Conservation (phyloP, 2,113 vertebrate species). For the Cnemophilus loriae region DNA sequence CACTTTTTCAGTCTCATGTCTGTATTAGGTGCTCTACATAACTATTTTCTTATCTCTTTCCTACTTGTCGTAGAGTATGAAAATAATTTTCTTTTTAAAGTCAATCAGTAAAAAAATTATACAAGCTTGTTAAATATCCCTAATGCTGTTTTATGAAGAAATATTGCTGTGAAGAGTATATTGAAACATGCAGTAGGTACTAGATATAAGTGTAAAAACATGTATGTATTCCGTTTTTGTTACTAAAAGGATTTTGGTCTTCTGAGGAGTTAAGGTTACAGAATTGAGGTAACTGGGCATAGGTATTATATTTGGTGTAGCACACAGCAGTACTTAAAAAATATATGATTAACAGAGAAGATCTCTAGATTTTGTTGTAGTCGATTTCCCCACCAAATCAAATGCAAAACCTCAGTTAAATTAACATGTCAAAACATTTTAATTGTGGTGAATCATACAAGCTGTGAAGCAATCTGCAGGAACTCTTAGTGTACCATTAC, state of each 20-base stretch:
- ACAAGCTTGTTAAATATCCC: background rate
- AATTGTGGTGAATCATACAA: background rate
- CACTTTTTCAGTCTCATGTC: background rate
- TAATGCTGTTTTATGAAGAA: background rate
- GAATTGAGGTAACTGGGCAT: background rate
- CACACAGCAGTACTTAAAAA: background rate
- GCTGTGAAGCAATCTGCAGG: background rate
- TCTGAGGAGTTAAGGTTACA: background rate
- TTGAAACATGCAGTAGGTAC: background rate
- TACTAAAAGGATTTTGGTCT: background rate
- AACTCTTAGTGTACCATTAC: background rate
- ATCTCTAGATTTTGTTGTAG: background rate
- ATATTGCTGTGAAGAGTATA: background rate
- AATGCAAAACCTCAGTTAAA: background rate
- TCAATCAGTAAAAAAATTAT: background rate
- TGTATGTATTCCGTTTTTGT: background rate
- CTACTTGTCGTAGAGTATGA: background rate
- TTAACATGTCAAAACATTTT: background rate
- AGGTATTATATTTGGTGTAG: background rate
- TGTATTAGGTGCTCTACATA: background rate
- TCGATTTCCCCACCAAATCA: background rate
- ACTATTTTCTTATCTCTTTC: background rate
- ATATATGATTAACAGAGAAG: background rate
- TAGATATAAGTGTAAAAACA: background rate
- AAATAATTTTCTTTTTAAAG: background rate